phyloP scores from a whole-genome alignment of 2,797 vertebrate genomes.

The Sus cebifrons region DNA sequence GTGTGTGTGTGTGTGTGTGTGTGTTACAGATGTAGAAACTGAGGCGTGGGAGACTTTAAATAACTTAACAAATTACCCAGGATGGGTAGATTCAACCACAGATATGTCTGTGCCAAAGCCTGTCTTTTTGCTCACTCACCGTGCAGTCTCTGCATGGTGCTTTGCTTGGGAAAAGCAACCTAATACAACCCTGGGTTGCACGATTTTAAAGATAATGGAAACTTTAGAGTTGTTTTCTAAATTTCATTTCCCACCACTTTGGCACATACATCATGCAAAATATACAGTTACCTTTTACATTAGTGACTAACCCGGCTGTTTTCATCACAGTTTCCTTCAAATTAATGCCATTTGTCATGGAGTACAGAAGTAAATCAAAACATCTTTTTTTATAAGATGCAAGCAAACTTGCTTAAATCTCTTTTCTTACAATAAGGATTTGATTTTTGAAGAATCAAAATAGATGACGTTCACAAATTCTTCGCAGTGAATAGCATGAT shows the following conservation, averaged over 20 bases:
- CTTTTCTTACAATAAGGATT: conserved; percentile 28
- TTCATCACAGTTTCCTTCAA: conserved; percentile 38
- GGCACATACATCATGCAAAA: background rate
- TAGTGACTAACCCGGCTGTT: background rate
- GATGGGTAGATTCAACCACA: background rate
- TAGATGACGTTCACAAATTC: background rate
- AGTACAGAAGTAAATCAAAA: conserved; percentile 38
- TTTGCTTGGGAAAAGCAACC: background rate
- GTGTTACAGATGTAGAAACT: conserved; percentile 7
- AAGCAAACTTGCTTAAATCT: conserved; percentile 20
- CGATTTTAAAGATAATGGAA: conserved; percentile 16
- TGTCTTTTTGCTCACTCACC: background rate
- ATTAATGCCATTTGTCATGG: background rate
- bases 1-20: background rate
- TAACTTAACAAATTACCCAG: background rate
- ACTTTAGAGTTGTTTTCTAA: background rate
- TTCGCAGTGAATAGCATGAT: background rate
- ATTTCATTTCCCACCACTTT: background rate
- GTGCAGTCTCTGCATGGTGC: background rate
- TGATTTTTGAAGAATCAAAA: background rate
- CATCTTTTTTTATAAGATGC: background rate
- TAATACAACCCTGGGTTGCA: background rate
- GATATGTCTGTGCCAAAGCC: background rate
- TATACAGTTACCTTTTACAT: background rate
- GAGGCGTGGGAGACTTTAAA: background rate